Conservation (phyloP, 1,140 invertebrate genomes). For the Aricia agestis region DNA sequence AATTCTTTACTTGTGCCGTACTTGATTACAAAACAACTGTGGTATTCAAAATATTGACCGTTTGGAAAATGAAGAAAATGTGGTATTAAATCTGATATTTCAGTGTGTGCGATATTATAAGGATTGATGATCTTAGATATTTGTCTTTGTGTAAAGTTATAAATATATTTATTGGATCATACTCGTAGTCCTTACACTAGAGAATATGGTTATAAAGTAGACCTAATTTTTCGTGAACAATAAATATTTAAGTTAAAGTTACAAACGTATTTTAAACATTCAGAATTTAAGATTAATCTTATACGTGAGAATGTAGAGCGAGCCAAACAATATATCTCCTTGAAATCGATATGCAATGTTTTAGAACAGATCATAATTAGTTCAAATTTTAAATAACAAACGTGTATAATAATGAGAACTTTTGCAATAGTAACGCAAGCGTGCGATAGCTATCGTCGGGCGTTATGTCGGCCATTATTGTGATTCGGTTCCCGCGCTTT, state of each 20-base stretch:
- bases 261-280: neutral
- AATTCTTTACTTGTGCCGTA: slow-evolving; percentile 45
- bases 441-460: slow-evolving; percentile 63
- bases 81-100: too few relatives aligned
- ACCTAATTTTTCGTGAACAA: too few relatives aligned
- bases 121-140: too few relatives aligned
- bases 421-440: slow-evolving; percentile 53
- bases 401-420: slow-evolving; percentile 52
- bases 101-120: neutral
- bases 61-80: neutral
- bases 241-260: neutral
- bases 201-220: too few relatives aligned
- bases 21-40: slow-evolving; percentile 26
- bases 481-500: slow-evolving; percentile 68
- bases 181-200: too few relatives aligned
- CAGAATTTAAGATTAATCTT: neutral
- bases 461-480: slow-evolving; percentile 70
- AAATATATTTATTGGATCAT: too few relatives aligned
- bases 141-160: too few relatives aligned
- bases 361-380: slow-evolving; percentile 26
- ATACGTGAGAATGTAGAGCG: neutral
- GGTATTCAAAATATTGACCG: slow-evolving; percentile 1
- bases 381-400: neutral
- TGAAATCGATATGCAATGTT: slow-evolving; percentile 24
- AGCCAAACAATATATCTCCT: neutral